These are phyloP conservation scores for Ceratosolen fusciceps DNA, from an alignment of 1,140 invertebrate species.

Conservation along the genomic window DNA sequence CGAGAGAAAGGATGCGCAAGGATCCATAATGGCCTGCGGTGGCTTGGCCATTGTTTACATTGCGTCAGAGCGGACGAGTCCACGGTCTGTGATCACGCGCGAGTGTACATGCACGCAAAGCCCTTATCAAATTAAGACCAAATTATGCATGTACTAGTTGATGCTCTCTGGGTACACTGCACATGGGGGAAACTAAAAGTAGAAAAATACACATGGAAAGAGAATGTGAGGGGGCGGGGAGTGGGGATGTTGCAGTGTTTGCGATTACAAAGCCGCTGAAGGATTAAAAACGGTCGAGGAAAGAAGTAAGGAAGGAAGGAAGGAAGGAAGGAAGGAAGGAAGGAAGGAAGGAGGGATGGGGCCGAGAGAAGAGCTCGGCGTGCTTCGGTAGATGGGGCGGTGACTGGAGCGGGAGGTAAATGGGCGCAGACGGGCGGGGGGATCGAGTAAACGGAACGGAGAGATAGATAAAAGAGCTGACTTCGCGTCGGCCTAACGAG, in stretches of 20 bases:
- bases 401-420: background rate
- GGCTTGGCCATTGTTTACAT: conserved; percentile 41
- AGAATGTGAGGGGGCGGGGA: background rate
- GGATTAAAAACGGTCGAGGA: too few species aligned
- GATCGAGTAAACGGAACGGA: conserved; percentile 23
- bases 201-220: background rate
- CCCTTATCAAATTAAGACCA: too few species aligned
- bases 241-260: background rate
- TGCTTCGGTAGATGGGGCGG: background rate
- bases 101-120: too few species aligned
- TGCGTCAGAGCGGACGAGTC: conserved; percentile 2
- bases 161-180: background rate
- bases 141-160: conserved; percentile 29
- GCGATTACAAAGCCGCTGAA: conserved; percentile 27
- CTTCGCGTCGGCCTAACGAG: conserved; percentile 69
- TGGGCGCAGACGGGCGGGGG: background rate
- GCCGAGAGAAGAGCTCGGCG: conserved; percentile 12
- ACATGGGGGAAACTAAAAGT: background rate
- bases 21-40: conserved; percentile 32
- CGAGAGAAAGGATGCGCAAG: conserved; percentile 27
- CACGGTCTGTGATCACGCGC: background rate
- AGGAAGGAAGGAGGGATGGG: conserved; percentile 17
- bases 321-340: conserved; percentile 10
- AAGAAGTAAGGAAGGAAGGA: conserved; percentile 10
- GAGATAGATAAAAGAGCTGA: conserved; percentile 65